Conservation (phyloP, 1,140 invertebrate genomes). For the Paralvinella palmiformis region DNA sequence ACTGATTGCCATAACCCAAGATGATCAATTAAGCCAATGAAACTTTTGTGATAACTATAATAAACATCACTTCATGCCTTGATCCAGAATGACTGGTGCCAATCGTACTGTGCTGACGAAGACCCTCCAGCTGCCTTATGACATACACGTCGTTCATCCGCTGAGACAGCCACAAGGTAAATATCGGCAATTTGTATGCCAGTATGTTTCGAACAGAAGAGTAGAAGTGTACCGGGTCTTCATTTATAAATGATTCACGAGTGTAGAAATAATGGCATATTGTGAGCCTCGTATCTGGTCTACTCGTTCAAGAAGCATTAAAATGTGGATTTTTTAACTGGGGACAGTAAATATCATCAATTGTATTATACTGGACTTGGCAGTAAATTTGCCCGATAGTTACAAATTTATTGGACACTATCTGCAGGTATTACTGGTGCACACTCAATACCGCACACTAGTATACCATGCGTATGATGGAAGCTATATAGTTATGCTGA, state of each 20-base stretch:
- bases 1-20: too few relatives aligned
- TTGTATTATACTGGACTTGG: background rate
- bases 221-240: too few relatives aligned
- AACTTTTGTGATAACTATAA: background rate
- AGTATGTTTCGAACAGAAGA: too few relatives aligned
- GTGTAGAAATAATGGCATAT: too few relatives aligned
- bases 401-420: background rate
- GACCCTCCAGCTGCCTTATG: background rate
- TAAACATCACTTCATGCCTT: too few relatives aligned
- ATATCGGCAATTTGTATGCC: too few relatives aligned
- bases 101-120: too few relatives aligned
- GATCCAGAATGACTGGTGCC: too few relatives aligned
- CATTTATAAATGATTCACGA: too few relatives aligned
- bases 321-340: background rate
- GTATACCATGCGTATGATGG: background rate
- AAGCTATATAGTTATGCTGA: background rate
- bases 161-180: constrained; percentile 1
- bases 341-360: background rate
- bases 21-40: background rate
- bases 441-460: background rate
- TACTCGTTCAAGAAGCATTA: too few relatives aligned
- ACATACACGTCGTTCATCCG: constrained; percentile 2
- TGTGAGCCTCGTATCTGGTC: too few relatives aligned
- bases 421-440: background rate
- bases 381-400: background rate